These are phyloP conservation scores for Dolomedes plantarius DNA, from an alignment of 2,888 invertebrate genomes.

Conservation along the genomic window DNA sequence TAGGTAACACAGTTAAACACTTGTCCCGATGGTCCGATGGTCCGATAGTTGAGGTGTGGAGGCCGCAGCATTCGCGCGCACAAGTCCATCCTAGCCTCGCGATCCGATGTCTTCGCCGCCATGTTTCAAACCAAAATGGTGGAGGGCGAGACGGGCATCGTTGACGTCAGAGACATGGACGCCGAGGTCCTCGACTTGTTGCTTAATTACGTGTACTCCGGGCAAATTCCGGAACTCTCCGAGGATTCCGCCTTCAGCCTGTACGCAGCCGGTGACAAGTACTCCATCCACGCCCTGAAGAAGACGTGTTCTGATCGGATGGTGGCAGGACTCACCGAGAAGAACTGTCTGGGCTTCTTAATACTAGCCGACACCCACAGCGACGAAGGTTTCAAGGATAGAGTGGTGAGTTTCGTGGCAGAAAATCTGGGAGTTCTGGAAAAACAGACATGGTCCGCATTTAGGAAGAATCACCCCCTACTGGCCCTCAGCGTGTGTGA, in stretches of 20 bases:
- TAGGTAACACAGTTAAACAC: too few relatives aligned
- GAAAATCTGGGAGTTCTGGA: not conserved
- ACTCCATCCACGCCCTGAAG: not conserved
- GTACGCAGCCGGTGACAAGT: not conserved
- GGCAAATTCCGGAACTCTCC: not conserved
- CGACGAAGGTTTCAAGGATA: not conserved
- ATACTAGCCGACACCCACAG: not conserved
- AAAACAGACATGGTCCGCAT: not conserved
- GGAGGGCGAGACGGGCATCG: not conserved
- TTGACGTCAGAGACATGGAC: not conserved
- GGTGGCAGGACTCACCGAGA: not conserved
- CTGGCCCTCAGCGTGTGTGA: too few relatives aligned
- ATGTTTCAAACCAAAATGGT: too few relatives aligned
- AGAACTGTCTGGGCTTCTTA: not conserved
- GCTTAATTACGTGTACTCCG: not conserved
- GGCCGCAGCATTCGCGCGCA: not conserved
- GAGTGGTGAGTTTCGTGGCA: not conserved
- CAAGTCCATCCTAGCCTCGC: not conserved
- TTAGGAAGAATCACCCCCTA: too few relatives aligned
- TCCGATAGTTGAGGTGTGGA: not conserved
- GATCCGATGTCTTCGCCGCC: not conserved
- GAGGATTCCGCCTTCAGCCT: not conserved
- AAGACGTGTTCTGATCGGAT: not conserved
- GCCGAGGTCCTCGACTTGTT: not conserved
- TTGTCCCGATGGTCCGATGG: too few relatives aligned